Percentiles rank a stretch among this genome's conserved stretches.
phyloP scores from a whole-genome alignment of 2,113 vertebrate species.

The Entelurus aequoreus region DNA sequence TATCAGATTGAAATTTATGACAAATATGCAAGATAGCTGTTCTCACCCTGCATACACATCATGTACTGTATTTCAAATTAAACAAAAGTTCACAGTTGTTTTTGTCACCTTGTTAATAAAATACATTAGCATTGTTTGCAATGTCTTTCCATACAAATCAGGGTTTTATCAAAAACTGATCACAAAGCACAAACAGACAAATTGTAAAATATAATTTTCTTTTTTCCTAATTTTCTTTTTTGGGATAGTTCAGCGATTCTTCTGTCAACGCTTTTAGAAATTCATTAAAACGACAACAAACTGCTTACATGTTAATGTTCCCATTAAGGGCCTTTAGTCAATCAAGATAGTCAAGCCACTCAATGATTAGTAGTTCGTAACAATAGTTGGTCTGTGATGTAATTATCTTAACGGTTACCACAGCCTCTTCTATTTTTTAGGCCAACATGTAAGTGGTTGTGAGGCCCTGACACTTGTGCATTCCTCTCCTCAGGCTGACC shows the following conservation, averaged over 20 bases:
- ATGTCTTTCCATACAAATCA: too few relatives aligned
- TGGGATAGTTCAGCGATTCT: neutral
- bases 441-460: conserved; percentile 3
- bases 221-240: neutral
- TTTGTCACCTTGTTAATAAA: too few relatives aligned
- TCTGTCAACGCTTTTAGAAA: neutral
- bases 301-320: neutral
- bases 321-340: neutral
- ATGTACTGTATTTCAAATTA: too few relatives aligned
- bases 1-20: too few relatives aligned
- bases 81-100: too few relatives aligned
- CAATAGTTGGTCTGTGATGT: neutral
- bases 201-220: neutral
- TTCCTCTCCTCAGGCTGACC: conserved; percentile 82
- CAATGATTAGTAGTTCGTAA: too few relatives aligned
- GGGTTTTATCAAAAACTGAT: too few relatives aligned
- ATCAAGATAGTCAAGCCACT: neutral
- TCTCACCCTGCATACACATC: too few relatives aligned
- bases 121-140: too few relatives aligned
- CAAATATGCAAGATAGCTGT: too few relatives aligned
- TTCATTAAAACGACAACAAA: neutral
- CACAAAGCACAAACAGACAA: neutral
- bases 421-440: neutral
- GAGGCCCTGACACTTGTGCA: conserved; percentile 28
- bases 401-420: neutral